Conservation (phyloP, 2,797 vertebrate genomes). For the Rhinogobio ventralis region DNA sequence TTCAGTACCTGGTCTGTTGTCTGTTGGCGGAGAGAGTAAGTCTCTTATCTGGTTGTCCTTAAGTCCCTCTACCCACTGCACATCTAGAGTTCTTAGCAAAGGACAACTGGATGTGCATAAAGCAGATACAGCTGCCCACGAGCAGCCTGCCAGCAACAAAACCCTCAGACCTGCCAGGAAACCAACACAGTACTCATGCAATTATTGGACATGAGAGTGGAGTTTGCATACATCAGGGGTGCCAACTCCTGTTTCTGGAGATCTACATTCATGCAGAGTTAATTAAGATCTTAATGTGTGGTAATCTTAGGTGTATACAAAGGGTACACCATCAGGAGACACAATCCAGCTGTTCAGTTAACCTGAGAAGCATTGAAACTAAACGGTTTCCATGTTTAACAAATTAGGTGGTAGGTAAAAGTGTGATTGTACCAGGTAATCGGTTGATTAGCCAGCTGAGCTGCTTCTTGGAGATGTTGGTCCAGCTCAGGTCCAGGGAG, state of each 20-base stretch:
- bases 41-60: conserved; percentile 98
- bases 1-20: conserved; percentile 91
- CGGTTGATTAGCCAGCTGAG: conserved; percentile 98
- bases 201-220: conserved; percentile 28
- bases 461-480: conserved; percentile 98
- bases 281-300: neutral
- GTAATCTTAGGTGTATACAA: neutral
- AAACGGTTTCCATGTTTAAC: neutral
- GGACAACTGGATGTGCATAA: conserved; percentile 96
- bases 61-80: conserved; percentile 97
- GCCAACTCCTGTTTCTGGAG: neutral
- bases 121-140: conserved; percentile 95
- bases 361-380: neutral
- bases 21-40: conserved; percentile 91
- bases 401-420: neutral
- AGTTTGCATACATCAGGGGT: neutral
- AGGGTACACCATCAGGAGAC: neutral
- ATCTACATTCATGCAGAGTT: neutral
- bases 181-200: conserved; percentile 60
- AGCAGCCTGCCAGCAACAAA: conserved; percentile 92
- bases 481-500: conserved; percentile 95
- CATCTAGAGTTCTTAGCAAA: conserved; percentile 89
- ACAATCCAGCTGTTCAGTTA: neutral
- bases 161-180: conserved; percentile 85
- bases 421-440: conserved; percentile 81